Base-by-base conservation (phyloP, 2,888 invertebrate species). In the Pollenia amentaria region DNA sequence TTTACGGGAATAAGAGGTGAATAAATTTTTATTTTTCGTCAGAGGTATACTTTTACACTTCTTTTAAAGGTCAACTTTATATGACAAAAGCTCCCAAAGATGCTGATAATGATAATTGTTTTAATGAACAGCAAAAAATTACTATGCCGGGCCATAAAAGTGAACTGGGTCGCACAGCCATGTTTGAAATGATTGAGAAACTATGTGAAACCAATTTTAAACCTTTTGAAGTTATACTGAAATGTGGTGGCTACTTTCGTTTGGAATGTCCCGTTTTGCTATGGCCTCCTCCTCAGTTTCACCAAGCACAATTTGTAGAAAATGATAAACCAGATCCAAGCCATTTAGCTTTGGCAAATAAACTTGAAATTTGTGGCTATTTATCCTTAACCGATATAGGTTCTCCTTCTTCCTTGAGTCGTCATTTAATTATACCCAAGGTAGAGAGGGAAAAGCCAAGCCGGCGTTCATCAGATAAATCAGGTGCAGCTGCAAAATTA, bases 351-450 rank as follows among this genome's bases (percentile, higher is more conserved):
- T 89, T 98, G 73, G 95, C 97, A 0, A 96, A 95, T 83, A 95
- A 95, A 72, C 94, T 99, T 76, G 96, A 97, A 91, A 95, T 99
- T 18, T 96, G 97, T 91, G 99, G 99, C 0, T 99, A 98, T 91
- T 93, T 99, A 72, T 95, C 96, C n/a, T 95, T 98, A 10, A 95
- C 96, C 3, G 98, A 99, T 91, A 95, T 98, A 73, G 97, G 97
- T 46, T 98, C 98, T 82, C 99, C 99, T 3, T 97, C 98, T 91
- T 97, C 97, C 3, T 94, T 98, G 85, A 98, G 98, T 86, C 95
- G 98, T 53, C 99, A 99, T 93, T 94, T 99, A 85, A 95, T 99
- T 9, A 94, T 99, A 88, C 98, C 99, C 0, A 95, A 96, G 88
- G 94, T 95, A 29, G 94, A 94, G 6, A 93, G 94, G 0, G 94